These are phyloP conservation scores for Galaxea fascicularis DNA, from an alignment of 92 coral and sea anemone genomes.

Conservation along the genomic window DNA sequence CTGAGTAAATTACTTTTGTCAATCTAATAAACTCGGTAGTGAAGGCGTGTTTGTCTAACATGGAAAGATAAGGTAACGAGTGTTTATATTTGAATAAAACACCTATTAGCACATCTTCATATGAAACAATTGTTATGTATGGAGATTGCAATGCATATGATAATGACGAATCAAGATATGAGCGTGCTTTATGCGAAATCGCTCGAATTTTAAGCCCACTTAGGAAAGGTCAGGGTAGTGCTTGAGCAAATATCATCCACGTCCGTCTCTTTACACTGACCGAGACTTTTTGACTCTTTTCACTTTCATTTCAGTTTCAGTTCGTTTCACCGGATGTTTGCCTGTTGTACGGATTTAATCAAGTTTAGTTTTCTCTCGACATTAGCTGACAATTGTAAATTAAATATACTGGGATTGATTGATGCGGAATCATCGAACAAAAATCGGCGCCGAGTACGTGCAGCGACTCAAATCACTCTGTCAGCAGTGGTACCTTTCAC, in stretches of 20 bases:
- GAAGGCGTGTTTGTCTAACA: constrained; percentile 58
- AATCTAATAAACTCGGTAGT: constrained; percentile 37
- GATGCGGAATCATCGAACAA: constrained; percentile 15
- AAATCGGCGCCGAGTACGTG: constrained; percentile 11
- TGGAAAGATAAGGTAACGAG: constrained; percentile 60
- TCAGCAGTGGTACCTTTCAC: neutral
- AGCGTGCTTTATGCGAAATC: neutral
- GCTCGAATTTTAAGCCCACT: constrained; percentile 15
- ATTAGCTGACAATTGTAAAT: constrained; percentile 65
- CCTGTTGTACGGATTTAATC: constrained; percentile 57
- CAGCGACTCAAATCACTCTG: neutral
- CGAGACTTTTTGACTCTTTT: neutral
- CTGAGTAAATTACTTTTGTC: constrained; percentile 35
- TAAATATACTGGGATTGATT: constrained; percentile 61
- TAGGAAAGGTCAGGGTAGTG: neutral
- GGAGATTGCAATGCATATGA: constrained; percentile 37
- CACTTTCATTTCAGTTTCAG: neutral
- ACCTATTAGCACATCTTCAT: constrained; percentile 63
- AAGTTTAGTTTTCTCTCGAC: constrained; percentile 61
- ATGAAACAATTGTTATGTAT: constrained; percentile 53
- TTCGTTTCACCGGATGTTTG: constrained; percentile 38
- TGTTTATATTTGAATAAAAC: constrained; percentile 79
- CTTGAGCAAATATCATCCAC: constrained; percentile 25
- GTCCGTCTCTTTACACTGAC: constrained; percentile 4
- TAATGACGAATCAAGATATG: constrained; percentile 15